phyloP scores from a whole-genome alignment of 2,113 vertebrate genomes.

The Helogale parvula region DNA sequence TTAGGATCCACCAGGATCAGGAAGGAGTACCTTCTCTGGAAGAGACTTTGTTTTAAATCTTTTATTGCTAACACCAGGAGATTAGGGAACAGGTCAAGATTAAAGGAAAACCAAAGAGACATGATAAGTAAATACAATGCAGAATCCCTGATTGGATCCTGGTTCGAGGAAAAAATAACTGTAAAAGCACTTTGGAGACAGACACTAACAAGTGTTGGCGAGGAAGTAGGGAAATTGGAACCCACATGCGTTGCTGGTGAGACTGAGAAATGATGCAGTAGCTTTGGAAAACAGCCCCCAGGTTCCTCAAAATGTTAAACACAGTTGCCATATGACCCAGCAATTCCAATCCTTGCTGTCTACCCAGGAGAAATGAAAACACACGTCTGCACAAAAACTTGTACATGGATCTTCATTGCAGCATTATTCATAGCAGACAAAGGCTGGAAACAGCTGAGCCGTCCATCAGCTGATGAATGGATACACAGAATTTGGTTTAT shows the following conservation, averaged over 20 bases:
- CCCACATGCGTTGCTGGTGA: neutral
- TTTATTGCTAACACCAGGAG: neutral
- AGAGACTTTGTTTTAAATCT: neutral
- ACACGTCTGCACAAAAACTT: neutral
- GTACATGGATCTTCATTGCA: neutral
- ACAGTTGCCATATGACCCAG: neutral
- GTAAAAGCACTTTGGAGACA: neutral
- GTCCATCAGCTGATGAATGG: neutral
- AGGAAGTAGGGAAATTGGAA: neutral
- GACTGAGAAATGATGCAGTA: neutral
- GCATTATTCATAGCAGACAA: neutral
- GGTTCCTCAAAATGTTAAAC: neutral
- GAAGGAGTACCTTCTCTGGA: neutral
- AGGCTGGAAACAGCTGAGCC: neutral
- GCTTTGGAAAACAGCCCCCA: neutral
- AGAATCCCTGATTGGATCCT: neutral
- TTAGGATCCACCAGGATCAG: neutral
- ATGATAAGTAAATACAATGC: neutral
- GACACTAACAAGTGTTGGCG: neutral
- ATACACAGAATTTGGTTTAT: neutral
- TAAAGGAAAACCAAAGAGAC: neutral
- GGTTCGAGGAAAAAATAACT: neutral
- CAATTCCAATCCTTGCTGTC: neutral
- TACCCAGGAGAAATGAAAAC: neutral
- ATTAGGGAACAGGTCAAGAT: neutral